Base-by-base conservation (phyloP, 53 echinoderm and acorn worm genomes). In the Astropecten irregularis region DNA sequence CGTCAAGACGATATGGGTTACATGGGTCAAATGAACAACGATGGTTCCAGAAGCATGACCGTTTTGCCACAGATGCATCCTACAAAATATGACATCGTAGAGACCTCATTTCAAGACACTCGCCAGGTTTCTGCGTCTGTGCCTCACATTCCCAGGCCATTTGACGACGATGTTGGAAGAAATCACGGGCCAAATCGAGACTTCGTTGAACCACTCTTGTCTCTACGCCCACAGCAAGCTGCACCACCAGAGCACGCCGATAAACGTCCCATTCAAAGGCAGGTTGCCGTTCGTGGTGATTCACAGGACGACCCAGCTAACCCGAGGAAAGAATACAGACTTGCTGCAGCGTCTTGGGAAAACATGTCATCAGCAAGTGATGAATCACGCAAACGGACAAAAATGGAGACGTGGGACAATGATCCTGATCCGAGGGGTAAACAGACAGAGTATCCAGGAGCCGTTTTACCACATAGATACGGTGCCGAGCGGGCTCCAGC, bases 381-480 rank as follows among this genome's bases (percentile, higher is more conserved):
- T 39, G 57, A 76, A 39, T 16, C 57, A 22, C 40, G 14, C 16
- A 40, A 39, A 39, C 76, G 40, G 39, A 39, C 76, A 3, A 76
- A 76, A 28, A 76, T 76, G 76, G 76, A 56, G 16, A 76, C 36
- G 8, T 76, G 76, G 56, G 76, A 76, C 56, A 76, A 56, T 58
- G 47, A 26, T 28, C 68, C 44, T 9, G 76, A 76, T 14, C 22
- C 58, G 9, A 58, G 27, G 21, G 13, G 26, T 44, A 16, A 26
- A 57, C 76, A 18, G 58, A 40, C 22, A 19, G 30, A 19, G 14
- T 26, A 57, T 58, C 18, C 76, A 28, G 1, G 23, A 57, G 40
- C 76, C 20, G 9, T 56, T 11, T 20, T 15, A 16, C 31, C 14
- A 18, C 76, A 76, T 15, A 36, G 23, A 20, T 49, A 56, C 42